phyloP scores from a whole-genome alignment of 2,113 vertebrate genomes.

The Paracanthobrama guichenoti region DNA sequence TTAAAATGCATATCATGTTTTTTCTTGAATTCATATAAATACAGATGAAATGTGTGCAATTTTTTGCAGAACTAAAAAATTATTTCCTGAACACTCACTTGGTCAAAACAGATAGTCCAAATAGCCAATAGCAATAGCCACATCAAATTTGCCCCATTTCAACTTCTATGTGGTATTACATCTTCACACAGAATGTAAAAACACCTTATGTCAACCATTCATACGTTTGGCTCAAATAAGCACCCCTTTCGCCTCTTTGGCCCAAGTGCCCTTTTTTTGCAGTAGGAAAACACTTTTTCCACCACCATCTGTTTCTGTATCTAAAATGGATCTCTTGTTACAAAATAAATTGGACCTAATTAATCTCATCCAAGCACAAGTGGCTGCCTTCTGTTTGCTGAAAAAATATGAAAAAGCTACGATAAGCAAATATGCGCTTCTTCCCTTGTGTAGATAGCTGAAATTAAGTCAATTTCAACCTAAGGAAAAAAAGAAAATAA shows the following conservation, averaged over 20 bases:
- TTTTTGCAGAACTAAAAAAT: not conserved
- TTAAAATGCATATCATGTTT: not conserved
- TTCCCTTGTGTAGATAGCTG: not conserved
- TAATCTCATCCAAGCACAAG: slow-evolving; percentile 9
- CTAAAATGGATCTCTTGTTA: not conserved
- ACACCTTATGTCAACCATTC: not conserved
- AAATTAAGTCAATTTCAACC: not conserved
- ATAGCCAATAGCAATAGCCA: not conserved
- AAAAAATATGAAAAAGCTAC: not conserved
- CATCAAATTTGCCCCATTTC: not conserved
- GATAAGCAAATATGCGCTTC: not conserved
- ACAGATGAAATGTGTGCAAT: not conserved
- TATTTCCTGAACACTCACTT: not conserved
- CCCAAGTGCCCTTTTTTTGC: not conserved
- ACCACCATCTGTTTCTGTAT: slow-evolving; percentile 15
- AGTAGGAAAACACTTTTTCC: not conserved
- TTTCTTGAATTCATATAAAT: not conserved
- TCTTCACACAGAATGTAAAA: not conserved
- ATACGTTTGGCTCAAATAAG: not conserved
- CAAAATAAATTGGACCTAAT: slow-evolving; percentile 8
- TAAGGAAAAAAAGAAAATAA: not conserved
- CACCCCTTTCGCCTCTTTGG: not conserved
- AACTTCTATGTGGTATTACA: not conserved
- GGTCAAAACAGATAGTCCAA: not conserved
- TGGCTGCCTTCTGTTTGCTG: slow-evolving; percentile 1